Evolutionary conservation across 2,113 vertebrate genomes (phyloP).

Genomic region (Thinocorus orbignyianus): DNA sequence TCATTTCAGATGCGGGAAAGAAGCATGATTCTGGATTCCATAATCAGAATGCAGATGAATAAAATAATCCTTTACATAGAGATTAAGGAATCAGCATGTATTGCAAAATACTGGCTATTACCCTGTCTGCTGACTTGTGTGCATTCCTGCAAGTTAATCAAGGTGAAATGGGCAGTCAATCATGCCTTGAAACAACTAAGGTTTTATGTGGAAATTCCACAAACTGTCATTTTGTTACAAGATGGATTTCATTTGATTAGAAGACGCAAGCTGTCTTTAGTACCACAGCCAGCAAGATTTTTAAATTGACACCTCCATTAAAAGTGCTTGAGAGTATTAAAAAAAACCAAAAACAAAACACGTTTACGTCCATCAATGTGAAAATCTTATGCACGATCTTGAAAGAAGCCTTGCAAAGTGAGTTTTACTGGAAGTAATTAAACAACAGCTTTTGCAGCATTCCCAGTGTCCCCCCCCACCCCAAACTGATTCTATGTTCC

Average conservation of each 20-base stretch:
- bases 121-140: not conserved
- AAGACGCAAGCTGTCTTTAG: not conserved
- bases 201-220: not conserved
- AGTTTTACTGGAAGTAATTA: not conserved
- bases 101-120: not conserved
- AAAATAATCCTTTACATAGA: not conserved
- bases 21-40: not conserved
- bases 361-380: fast-evolving
- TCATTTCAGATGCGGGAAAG: not conserved
- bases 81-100: not conserved
- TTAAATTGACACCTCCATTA: not conserved
- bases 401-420: not conserved
- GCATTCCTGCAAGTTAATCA: conserved; percentile 24
- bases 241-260: not conserved
- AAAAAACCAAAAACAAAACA: not conserved
- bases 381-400: not conserved
- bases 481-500: not conserved
- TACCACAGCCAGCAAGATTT: not conserved
- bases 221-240: not conserved
- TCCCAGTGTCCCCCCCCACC: not conserved
- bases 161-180: conserved; percentile 21
- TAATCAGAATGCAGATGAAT: not conserved
- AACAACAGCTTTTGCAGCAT: not conserved
- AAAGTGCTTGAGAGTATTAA: not conserved
- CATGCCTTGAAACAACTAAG: not conserved